Conservation (phyloP, 2,888 invertebrate species). For the Corythucha ciliata region DNA sequence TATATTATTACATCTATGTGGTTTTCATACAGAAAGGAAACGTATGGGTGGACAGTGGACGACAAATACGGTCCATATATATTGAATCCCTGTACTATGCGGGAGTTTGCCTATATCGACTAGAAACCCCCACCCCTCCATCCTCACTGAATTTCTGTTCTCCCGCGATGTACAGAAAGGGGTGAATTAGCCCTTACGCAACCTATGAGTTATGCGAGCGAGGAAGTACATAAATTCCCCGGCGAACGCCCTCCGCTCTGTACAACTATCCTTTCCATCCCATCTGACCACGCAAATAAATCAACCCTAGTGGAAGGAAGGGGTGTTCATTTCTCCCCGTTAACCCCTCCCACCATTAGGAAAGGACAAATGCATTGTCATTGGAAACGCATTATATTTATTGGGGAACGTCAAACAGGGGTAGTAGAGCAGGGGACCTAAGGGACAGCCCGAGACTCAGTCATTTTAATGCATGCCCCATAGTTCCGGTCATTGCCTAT, state of each 20-base stretch:
- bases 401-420: constrained; percentile 22
- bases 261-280: no score
- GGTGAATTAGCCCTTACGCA: constrained; percentile 23
- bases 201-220: constrained; percentile 25
- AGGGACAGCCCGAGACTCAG: no score
- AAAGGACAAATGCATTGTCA: constrained; percentile 32
- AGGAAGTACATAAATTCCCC: constrained; percentile 25
- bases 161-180: constrained; percentile 12
- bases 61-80: no score
- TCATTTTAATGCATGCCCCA: constrained; percentile 26
- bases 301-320: constrained; percentile 18
- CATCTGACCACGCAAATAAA: constrained; percentile 13
- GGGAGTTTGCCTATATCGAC: no score
- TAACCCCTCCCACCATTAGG: no score
- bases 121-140: neutral
- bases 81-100: no score
- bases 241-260: constrained; percentile 12
- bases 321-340: no score
- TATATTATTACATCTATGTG: no score
- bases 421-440: no score
- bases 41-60: no score
- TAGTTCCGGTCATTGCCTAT: constrained; percentile 27
- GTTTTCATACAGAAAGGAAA: no score
- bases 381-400: constrained; percentile 32
- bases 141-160: neutral